Evolutionary conservation across 1,140 invertebrate genomes (phyloP), one percentile per base, ranked within the genome.

Genomic region (Ceratitis capitata): DNA sequence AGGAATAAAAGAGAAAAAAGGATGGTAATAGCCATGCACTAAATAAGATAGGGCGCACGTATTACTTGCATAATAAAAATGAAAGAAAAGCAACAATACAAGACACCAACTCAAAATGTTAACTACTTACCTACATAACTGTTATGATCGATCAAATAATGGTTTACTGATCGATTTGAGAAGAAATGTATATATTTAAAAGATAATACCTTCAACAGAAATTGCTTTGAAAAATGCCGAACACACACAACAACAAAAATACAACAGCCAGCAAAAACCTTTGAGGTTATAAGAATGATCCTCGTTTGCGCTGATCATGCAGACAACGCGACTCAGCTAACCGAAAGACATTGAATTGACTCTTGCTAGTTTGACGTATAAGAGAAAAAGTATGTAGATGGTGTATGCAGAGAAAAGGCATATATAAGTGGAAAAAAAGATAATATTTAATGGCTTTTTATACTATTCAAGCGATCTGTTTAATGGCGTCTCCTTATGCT

Each of bases 371-470:
- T 45, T 78, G 69, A 78, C 39, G 69, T 45, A 19, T 42, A 74
- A 61, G 51, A 39, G 6, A 78, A 9, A 78, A 78, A 35, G 23
- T 7, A 42, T 2, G 69, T n/a, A 23, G 69, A 23, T 9, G 35
- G 39, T 26, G 39, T 45, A 6, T 19, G 19, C 7, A 23, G 35
- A 5, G 12, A 42, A 35, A 26, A n/a, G 26, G 42, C 1, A 64
- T 64, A 64, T 29, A 64, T 32, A 26, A 45, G 16, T 45, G 35
- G 45, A 45, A 26, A 78, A 39, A 42, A 32, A 0, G 45, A 45
- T 19, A 78, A 78, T 61, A 5, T 45, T 78, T 78, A 78, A 78
- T 78, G n/a, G 69, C n/a, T 45, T 45, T 78, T 78, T 78, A 78
- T 45, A 10, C 45, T 45, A 39, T 12, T 3, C 51, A 23, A 23